phyloP scores from a whole-genome alignment of 2,113 vertebrate species.

The Podilymbus podiceps region DNA sequence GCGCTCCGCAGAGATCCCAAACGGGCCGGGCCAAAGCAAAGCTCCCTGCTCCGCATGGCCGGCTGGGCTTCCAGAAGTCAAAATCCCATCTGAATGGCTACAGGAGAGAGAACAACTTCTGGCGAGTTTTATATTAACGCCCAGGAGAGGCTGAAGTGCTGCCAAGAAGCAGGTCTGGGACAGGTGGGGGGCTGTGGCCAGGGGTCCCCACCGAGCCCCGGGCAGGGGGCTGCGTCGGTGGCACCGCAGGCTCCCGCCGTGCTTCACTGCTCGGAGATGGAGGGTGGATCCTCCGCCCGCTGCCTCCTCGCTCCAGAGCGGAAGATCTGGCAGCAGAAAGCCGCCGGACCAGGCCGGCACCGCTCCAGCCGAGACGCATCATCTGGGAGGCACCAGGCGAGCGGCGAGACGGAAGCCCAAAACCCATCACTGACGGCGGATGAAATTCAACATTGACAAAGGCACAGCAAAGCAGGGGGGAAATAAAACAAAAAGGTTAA shows the following conservation, averaged over 20 bases:
- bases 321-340: background rate
- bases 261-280: background rate
- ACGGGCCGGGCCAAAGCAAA: background rate
- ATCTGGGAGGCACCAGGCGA: background rate
- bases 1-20: background rate
- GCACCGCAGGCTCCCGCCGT: background rate
- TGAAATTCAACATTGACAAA: background rate
- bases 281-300: background rate
- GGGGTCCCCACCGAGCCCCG: background rate
- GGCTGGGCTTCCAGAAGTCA: background rate
- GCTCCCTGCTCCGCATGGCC: background rate
- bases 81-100: background rate
- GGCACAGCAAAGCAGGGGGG: rapidly evolving
- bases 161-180: background rate
- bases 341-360: background rate
- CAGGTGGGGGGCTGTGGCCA: rapidly evolving
- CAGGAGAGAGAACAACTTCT: background rate
- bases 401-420: rapidly evolving
- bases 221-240: background rate
- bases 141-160: rapidly evolving
- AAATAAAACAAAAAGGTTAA: too few species aligned
- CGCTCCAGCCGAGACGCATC: background rate
- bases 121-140: rapidly evolving
- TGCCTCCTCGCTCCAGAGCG: background rate
- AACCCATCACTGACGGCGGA: background rate